Evolutionary conservation across 2,113 vertebrate genomes (phyloP), one percentile per base, ranked within the genome.

Genomic region (Larimichthys polyactis): DNA sequence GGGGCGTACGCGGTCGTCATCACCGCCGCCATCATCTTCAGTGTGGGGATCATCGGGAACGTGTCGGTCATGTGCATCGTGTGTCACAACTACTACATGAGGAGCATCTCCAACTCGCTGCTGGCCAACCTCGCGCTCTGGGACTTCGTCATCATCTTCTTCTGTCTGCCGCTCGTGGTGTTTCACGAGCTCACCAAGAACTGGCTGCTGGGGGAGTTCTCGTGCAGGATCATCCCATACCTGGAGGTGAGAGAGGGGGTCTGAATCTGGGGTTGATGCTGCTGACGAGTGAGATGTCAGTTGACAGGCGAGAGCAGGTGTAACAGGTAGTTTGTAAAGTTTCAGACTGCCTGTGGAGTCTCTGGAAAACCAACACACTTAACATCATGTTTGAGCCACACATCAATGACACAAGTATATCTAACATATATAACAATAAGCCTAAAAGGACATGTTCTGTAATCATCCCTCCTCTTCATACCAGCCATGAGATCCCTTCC

Each of bases 41-140:
- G 93, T n/a, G 96, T 95, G 44, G 98, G 98, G 2, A 96, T 99
- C 86, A 93, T 97, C 49, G 97, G 97, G 65, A 99, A 99, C 92
- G 95, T 99, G 91, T 96, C 97, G 4, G 95, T 99, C 87, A 98
- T 99, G 97, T 99, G 98, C 92, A 97, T 99, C 70, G 98, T 99
- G 75, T 99, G 97, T 59, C 97, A 99, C 90, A 99, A 99, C 93
- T 98, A 98, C 94, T 98, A 98, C 91, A 98, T 99, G 97, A 94
- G 97, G 92, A 99, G 97, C 93, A 97, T 99, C 92, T 99, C 98
- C 79, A 99, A 99, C 91, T 98, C 98, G 0, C 95, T 99, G 71
- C 91, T 99, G 89, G 98, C 98, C 91, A 99, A 97, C 89, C 92
- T 99, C 74, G 98, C 98, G 54, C 96, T 99, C 84, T 99, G 98